A percentile compares a stretch with the other conserved stretches of the same genome.
phyloP scores from a whole-genome alignment of 1,140 invertebrate genomes.

The Paramacrobiotus metropolitanus region DNA sequence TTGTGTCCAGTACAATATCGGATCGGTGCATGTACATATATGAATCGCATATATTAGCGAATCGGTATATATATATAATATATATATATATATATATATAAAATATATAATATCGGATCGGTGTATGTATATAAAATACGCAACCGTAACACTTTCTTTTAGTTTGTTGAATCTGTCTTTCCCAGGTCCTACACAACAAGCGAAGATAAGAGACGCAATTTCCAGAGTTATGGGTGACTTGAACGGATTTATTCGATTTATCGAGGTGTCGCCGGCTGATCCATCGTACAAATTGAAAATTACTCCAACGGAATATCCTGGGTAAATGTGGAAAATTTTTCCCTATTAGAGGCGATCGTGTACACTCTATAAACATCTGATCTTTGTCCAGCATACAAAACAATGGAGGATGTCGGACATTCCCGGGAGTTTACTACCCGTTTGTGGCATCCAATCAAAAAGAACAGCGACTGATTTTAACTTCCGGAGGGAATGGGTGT shows the following conservation, averaged over 20 bases:
- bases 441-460: neutral
- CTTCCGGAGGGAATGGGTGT: neutral
- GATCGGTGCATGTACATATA: too few species aligned
- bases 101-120: neutral
- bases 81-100: neutral
- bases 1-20: too few species aligned
- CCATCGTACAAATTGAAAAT: neutral
- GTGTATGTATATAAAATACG: too few species aligned
- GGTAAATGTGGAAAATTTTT: too few species aligned
- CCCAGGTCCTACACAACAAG: neutral
- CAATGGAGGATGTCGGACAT: neutral
- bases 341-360: too few species aligned
- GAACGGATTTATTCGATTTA: neutral
- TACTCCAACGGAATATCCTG: neutral
- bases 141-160: too few species aligned
- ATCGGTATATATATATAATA: neutral
- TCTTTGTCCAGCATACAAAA: neutral
- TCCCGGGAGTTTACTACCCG: neutral
- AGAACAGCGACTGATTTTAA: neutral
- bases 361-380: too few species aligned
- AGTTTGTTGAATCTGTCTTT: neutral
- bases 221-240: neutral
- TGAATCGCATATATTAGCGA: too few species aligned
- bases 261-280: neutral
- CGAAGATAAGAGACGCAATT: neutral